Conservation (phyloP, 2,888 invertebrate genomes). For the Drosophila borealis region DNA sequence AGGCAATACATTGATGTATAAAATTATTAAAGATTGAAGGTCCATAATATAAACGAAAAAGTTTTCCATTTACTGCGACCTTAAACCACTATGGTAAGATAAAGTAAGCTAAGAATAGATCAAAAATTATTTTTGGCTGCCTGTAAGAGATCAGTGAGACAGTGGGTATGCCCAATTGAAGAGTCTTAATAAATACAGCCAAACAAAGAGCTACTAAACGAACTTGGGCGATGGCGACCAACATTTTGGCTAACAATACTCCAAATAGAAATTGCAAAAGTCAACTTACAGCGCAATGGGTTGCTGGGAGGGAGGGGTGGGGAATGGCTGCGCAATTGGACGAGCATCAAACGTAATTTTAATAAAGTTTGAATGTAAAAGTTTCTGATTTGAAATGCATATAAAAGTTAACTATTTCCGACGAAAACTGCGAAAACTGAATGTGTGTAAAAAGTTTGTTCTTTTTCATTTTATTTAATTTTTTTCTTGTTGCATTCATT, state of each 20-base stretch:
- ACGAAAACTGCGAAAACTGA: conserved; percentile 51
- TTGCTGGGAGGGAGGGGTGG: neutral
- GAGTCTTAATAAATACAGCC: conserved; percentile 8
- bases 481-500: conserved; percentile 40
- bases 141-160: neutral
- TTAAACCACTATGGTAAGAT: too few relatives aligned
- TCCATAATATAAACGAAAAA: too few relatives aligned
- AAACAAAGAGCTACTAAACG: conserved; percentile 35
- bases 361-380: conserved; percentile 79
- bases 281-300: conserved; percentile 1
- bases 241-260: conserved; percentile 45
- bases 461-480: conserved; percentile 9
- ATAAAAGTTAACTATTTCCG: conserved; percentile 79
- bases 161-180: conserved; percentile 12
- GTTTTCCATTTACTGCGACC: too few relatives aligned
- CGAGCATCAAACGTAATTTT: conserved; percentile 74
- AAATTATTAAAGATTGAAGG: too few relatives aligned
- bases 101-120: too few relatives aligned
- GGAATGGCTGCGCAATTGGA: conserved; percentile 40
- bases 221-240: conserved; percentile 37
- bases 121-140: neutral
- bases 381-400: conserved; percentile 78
- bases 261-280: conserved; percentile 44
- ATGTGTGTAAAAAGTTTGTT: conserved; percentile 63
- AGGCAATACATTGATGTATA: too few relatives aligned